Conservation (phyloP, 2,113 vertebrate species). For the Salvelinus namaycush region DNA sequence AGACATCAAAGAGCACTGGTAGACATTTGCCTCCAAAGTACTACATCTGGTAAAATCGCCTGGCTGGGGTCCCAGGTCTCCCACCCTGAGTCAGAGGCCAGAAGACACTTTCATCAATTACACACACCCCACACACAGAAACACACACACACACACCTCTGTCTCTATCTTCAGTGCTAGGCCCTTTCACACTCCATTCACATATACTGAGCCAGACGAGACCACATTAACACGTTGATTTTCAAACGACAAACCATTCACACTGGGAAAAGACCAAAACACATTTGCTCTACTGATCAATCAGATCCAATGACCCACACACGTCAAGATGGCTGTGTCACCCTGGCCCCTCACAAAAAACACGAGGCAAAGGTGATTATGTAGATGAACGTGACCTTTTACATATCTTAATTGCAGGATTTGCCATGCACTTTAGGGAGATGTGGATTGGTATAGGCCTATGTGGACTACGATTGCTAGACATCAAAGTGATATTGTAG, state of each 20-base stretch:
- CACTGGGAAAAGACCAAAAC: slow-evolving; percentile 40
- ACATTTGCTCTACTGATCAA: slow-evolving; percentile 40
- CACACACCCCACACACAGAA: slow-evolving; percentile 19
- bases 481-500: no score
- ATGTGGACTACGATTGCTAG: no score
- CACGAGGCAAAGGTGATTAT: background rate
- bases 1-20: slow-evolving; percentile 24
- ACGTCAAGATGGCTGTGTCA: background rate
- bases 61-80: slow-evolving; percentile 46
- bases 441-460: no score
- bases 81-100: slow-evolving; percentile 48
- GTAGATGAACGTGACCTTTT: background rate
- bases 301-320: slow-evolving; percentile 3
- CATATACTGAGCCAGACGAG: slow-evolving; percentile 52
- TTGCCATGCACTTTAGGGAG: no score
- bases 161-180: background rate
- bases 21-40: slow-evolving; percentile 49
- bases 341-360: background rate
- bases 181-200: slow-evolving; percentile 17
- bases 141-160: background rate
- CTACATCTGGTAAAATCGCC: slow-evolving; percentile 55
- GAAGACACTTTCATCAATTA: background rate
- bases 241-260: slow-evolving; percentile 22
- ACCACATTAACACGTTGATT: slow-evolving; percentile 61
- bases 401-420: no score